Evolutionary conservation across 2,113 vertebrate species (phyloP), one percentile per base, ranked within the genome.

Genomic region (Cyanoliseus patagonus): DNA sequence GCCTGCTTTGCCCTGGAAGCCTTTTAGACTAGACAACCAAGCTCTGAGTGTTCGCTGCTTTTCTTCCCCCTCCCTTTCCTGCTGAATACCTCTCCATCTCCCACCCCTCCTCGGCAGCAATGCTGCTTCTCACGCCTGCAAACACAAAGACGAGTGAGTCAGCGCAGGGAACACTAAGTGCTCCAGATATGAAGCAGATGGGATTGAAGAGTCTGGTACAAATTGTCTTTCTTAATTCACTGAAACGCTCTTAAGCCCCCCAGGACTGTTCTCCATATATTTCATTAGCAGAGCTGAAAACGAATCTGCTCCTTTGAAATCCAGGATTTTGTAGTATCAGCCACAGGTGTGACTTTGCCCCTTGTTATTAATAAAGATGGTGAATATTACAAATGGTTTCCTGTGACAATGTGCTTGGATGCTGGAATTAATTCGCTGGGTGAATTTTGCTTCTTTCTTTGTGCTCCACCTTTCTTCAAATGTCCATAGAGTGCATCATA

Each of bases 131-230:
- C 84, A 70, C 33, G 77, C 94, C 92, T 73, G 92, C 55, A 59
- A 94, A 92, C 91, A 96, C 95, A 95, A 96, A 95, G 77, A 90
- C 79, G 64, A 97, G 77, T 88, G 96, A 97, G 88, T 97, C 96
- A 97, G 64, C 6, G 6, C 85, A 96, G 59, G 82, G 94, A 97
- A 95, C 86, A 63, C 76, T 1, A 5, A 92, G 94, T 93, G 96
- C 95, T 95, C 87, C 76, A 97, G 96, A 94, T 87, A 93, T 0
- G 53, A 94, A 97, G 90, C 97, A 98, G 96, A 97, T 97, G 97
- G 96, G 42, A 92, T 92, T 92, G 94, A 89, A 52, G 42, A 97
- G 88, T 70, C 93, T 94, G 52, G 33, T 84, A 90, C 62, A 87
- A 96, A 93, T 73, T 64, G 85, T 91, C 52, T 49, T 83, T 64